Base-by-base conservation (phyloP, 2,113 vertebrate genomes). In the Pelmatolapia mariae region DNA sequence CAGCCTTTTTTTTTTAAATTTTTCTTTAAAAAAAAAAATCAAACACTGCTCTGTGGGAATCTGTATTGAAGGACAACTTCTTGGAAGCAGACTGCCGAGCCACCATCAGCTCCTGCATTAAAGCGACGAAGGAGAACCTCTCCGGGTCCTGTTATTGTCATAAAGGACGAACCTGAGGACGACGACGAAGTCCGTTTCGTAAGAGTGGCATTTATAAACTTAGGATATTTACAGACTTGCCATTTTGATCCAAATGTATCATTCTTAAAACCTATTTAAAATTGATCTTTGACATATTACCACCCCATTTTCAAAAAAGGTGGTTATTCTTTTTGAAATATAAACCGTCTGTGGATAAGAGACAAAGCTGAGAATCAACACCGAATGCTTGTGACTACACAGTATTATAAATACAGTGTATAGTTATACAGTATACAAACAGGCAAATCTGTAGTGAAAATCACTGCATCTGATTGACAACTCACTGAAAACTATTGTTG, bases 81-180 rank as follows among this genome's bases (percentile, higher is more conserved):
- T 13, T 96, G 95, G 95, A 97, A 95, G 83, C 94, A 92, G 5
- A 59, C 80, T 3, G 29, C 90, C 1, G 96, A 96, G 85, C 29
- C 92, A 6, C 87, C 92, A 3, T 85, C 91, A 56, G 94, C 91
- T 6, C 91, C 95, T 3, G 9, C 94, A 4, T 81, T 93, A 22
- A 97, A 96, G 76, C 92, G 96, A 31, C 88, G 96, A 10, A 92
- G 94, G 56, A 92, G 95, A 84, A 24, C 81, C 1, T 97, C 96
- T 22, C 96, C 96, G 0, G 96, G 96, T 7, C 96, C 96, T 5
- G 52, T 96, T 22, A 97, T 97, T 9, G 91, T 97, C 86, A 96
- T 97, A 91, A 97, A 97, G 87, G 96, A 97, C 15, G 96, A 97
- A 85, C 96, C 96, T 3, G 96, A 97, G 81, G 96, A 96, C 3